Percentiles rank a stretch among this genome's conserved stretches.
phyloP scores from a whole-genome alignment of 1,140 invertebrate genomes.

The Aleiodes sp. region DNA sequence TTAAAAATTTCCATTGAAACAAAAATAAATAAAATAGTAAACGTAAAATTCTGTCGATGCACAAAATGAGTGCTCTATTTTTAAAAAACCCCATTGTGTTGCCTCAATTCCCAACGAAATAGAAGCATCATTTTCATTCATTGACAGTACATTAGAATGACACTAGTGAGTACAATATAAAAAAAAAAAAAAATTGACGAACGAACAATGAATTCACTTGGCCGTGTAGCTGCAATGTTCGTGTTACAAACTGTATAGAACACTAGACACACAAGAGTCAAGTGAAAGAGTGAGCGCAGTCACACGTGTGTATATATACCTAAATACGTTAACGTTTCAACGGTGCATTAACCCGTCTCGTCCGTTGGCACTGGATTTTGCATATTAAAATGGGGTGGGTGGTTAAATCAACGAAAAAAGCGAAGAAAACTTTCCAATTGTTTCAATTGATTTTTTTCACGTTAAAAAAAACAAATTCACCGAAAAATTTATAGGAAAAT shows the following conservation, averaged over 20 bases:
- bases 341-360: background rate
- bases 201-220: constrained; percentile 50
- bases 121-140: constrained; percentile 6
- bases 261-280: constrained; percentile 14
- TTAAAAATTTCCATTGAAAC: background rate
- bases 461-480: too few species aligned
- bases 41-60: background rate
- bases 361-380: background rate
- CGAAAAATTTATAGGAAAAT: too few species aligned
- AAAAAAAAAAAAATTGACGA: constrained; percentile 45
- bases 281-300: constrained; percentile 2
- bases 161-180: background rate
- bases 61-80: background rate
- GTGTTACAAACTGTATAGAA: constrained; percentile 13
- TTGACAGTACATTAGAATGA: constrained; percentile 17
- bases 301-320: background rate
- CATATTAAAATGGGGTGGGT: background rate
- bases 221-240: constrained; percentile 19
- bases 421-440: background rate
- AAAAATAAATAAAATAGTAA: background rate
- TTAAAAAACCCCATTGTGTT: background rate
- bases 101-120: background rate
- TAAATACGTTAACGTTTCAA: constrained; percentile 6
- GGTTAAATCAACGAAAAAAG: background rate
- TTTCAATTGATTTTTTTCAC: too few species aligned